Base-by-base conservation (phyloP, 2,888 invertebrate genomes). In the Syritta pipiens region DNA sequence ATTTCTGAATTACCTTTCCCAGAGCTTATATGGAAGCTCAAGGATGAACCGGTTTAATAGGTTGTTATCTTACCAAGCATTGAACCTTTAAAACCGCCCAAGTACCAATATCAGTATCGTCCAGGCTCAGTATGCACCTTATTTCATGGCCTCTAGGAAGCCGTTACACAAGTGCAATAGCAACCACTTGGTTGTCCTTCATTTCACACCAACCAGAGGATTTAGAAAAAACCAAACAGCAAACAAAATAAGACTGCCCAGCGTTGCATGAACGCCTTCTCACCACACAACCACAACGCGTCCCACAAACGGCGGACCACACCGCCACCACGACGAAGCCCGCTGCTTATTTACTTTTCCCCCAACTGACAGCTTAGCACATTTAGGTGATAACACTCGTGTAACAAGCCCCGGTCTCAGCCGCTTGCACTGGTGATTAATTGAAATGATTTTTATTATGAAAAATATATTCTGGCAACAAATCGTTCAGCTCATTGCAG, bases 381-480 rank as follows among this genome's bases (percentile, higher is more conserved):
- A 59, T 74, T 79, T 42, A 79, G 79, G 74, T 79, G 79, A 79
- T 79, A 79, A 79, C 79, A 24, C 24, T 62, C 74, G 42, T 79
- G 48, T 68, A 74, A 74, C 79, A 74, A 74, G 74, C 62, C 30
- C 49, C 68, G 62, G 30, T 57, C 24, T 37, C 74, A 68, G 37
- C 35, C 63, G 63, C 9, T n/a, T 46, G n/a, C n/a, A n/a, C n/a
- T n/a, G 60, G 49, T 79, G 79, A 79, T 79, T 79, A 79, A 79
- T 79, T 79, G 74, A 67, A 79, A 74, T 79, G 60, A 74, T 72
- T 79, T 79, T 79, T 67, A 74, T 74, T 74, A 74, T 74, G 62
- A 74, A 79, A 62, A 48, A 22, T 49, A 76, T 55, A 67, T 62
- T 62, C 53, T 49, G 49, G 67, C 67, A 74, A 74, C 74, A 79